Evolutionary conservation across 2,888 invertebrate species (phyloP), one percentile per base, ranked within the genome.

Genomic region (Callimorpha dominula): DNA sequence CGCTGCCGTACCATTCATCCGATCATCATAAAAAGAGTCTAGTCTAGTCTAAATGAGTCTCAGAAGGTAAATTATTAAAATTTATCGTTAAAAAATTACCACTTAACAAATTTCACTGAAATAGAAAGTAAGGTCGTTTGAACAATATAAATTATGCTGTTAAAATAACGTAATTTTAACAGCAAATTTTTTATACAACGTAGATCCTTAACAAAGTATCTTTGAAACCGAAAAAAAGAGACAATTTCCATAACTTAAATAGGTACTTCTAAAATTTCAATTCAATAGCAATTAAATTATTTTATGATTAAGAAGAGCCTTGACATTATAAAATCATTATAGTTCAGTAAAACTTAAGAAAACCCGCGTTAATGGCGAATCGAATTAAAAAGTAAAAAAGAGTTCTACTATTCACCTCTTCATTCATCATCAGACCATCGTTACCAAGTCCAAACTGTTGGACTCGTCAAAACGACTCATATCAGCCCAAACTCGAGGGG

Each of bases 221-320:
- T 77, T 77, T 54, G 54, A 74, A 81, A 79, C 66, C 43, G 20
- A 66, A 78, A 74, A 68, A 31, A 46, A 46, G 40, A 69, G 62
- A 79, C 71, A 71, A 78, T 65, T 78, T 75, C 72, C 62, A 65
- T 46, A 67, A 54, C 60, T 68, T 67, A 75, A 46, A 46, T 46
- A 4, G 43, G 43, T 46, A 46, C 43, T 46, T 46, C 43, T 9
- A 46, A 84, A 83, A 74, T 77, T 79, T 71, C 70, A 69, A 80
- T 81, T 86, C 83, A 86, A 80, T 74, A 65, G 31, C 68, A 20
- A 62, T 71, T 76, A 85, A 81, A 86, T 82, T 74, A 85, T 79
- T 83, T 83, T 81, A 75, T 78, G 76, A 80, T 83, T 78, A 81
- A 68, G 74, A 70, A 60, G 60, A 60, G 68, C 70, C 65, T 31